These are phyloP conservation scores for Mayetiola destructor DNA, from an alignment of 2,888 invertebrate genomes.

Conservation along the genomic window DNA sequence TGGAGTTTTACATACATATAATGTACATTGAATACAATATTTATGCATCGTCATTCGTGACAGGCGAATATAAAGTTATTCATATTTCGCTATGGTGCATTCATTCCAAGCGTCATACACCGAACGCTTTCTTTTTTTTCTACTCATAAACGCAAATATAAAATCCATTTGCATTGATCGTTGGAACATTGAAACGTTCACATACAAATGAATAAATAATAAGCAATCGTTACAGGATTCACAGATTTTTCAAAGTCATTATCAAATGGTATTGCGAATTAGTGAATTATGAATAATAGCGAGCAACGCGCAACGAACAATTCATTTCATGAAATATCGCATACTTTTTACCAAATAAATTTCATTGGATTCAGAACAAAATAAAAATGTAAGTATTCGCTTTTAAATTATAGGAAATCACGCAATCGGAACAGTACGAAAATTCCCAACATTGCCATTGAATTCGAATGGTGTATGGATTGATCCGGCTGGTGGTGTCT, in stretches of 20 bases:
- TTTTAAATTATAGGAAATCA: conserved; percentile 33
- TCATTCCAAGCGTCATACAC: background rate
- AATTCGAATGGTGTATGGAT: conserved; percentile 34
- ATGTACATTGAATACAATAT: too few relatives aligned
- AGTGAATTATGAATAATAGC: too few relatives aligned
- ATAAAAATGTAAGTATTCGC: conserved; percentile 5
- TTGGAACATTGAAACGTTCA: background rate
- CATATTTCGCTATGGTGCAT: background rate
- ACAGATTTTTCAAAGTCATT: conserved; percentile 2
- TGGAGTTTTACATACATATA: too few relatives aligned
- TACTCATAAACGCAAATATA: background rate
- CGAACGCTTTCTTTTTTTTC: too few relatives aligned
- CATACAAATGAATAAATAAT: conserved; percentile 8
- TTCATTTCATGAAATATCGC: too few relatives aligned
- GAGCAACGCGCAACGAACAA: too few relatives aligned
- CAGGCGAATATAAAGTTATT: background rate
- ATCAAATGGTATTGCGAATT: too few relatives aligned
- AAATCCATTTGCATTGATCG: background rate
- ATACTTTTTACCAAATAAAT: too few relatives aligned
- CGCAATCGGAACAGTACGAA: conserved; percentile 37
- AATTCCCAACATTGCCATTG: conserved; percentile 36
- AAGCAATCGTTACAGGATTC: too few relatives aligned
- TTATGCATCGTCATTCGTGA: conserved; percentile 12
- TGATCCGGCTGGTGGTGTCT: conserved; percentile 36
- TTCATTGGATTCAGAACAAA: conserved; percentile 10